phyloP scores from a whole-genome alignment of 2,888 invertebrate genomes.

The Latrodectus hesperus region DNA sequence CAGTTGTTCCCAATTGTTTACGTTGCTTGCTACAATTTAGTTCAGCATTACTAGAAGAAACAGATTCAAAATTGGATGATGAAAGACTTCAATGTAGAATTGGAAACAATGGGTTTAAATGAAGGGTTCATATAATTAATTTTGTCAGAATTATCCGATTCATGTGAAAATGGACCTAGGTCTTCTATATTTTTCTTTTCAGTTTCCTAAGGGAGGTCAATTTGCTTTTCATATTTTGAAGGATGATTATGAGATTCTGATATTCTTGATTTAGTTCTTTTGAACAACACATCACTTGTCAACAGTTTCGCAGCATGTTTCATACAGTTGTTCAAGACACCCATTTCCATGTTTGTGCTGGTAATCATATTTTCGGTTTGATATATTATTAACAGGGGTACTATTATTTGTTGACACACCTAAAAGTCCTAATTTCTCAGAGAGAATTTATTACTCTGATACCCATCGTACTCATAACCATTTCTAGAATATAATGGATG shows the following conservation, averaged over 20 bases:
- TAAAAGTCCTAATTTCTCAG: conserved; percentile 40
- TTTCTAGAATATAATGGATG: conserved; percentile 2
- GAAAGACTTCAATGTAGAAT: conserved; percentile 1
- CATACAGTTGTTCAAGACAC: too few species aligned
- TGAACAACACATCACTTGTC: background rate
- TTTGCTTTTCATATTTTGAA: conserved; percentile 9
- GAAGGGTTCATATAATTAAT: conserved; percentile 38
- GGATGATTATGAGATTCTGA: background rate
- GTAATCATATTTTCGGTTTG: too few species aligned
- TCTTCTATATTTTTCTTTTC: conserved; percentile 9
- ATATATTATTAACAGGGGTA: too few species aligned
- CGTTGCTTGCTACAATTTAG: background rate
- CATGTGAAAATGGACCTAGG: conserved; percentile 9
- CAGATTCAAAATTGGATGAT: background rate
- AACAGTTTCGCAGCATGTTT: too few species aligned
- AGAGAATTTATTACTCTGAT: conserved; percentile 15
- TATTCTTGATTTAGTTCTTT: background rate
- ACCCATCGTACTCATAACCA: background rate
- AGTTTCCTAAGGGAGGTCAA: conserved; percentile 21
- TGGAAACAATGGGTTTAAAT: conserved; percentile 21
- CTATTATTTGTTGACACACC: conserved; percentile 15
- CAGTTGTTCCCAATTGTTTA: conserved; percentile 27
- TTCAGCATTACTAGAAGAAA: conserved; percentile 7
- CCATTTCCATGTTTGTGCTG: too few species aligned
- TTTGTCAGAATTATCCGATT: conserved; percentile 17